phyloP scores from a whole-genome alignment of 2,888 invertebrate species.

The Rotaria macrura region DNA sequence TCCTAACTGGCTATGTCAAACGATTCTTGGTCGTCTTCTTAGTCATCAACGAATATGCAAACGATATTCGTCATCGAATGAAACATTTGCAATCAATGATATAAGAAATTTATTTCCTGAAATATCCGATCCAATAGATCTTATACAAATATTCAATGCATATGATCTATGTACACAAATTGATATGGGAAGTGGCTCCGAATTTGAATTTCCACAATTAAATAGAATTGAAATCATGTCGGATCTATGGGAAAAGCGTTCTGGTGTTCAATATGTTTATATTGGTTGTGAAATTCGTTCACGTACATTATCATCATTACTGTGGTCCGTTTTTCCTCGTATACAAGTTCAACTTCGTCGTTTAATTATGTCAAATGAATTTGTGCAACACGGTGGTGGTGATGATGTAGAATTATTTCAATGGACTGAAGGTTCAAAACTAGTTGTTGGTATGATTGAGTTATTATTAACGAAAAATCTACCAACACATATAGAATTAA shows the following conservation, averaged over 20 bases:
- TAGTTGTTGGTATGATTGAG: constrained; percentile 61
- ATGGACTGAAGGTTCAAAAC: constrained; percentile 62
- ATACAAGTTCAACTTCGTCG: constrained; percentile 58
- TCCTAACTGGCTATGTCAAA: constrained; percentile 33
- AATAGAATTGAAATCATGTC: constrained; percentile 58
- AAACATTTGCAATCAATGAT: constrained; percentile 11
- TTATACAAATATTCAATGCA: constrained; percentile 56
- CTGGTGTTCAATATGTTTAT: constrained; percentile 37
- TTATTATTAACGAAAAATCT: constrained; percentile 59
- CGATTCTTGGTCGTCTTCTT: constrained; percentile 24
- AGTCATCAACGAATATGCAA: background rate
- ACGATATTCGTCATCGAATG: background rate
- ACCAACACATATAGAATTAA: constrained; percentile 53
- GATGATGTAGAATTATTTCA: constrained; percentile 62
- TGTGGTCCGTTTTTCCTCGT: constrained; percentile 57
- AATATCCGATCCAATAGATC: background rate
- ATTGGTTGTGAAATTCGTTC: background rate
- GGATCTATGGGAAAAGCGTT: constrained; percentile 59
- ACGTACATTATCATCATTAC: background rate
- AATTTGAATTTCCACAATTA: constrained; percentile 67
- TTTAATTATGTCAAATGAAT: constrained; percentile 42
- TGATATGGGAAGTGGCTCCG: constrained; percentile 62
- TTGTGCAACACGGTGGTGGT: constrained; percentile 36
- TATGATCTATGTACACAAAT: constrained; percentile 62
- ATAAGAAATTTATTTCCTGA: constrained; percentile 21